These are phyloP conservation scores for Daubentonia madagascariensis DNA, from an alignment of 2,113 vertebrate species.

Conservation along the genomic window DNA sequence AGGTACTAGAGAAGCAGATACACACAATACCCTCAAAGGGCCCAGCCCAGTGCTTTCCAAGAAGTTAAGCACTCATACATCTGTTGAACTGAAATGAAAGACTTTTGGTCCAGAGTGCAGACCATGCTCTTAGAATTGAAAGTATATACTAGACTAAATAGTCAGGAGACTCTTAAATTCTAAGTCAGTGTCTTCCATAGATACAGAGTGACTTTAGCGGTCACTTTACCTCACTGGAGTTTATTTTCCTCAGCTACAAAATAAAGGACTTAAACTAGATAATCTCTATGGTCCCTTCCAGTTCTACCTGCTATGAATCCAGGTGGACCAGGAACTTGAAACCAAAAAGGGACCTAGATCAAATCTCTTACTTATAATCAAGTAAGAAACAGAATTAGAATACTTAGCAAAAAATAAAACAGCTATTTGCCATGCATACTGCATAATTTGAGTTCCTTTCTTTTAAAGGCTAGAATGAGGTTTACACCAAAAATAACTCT, in stretches of 20 bases:
- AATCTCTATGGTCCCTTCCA: neutral
- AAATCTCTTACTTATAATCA: neutral
- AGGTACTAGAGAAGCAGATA: neutral
- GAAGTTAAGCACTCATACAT: neutral
- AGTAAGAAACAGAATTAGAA: neutral
- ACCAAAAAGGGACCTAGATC: neutral
- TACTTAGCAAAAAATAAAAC: neutral
- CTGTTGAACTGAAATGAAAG: neutral
- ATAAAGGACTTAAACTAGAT: neutral
- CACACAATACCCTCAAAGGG: neutral
- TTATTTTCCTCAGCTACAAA: constrained; percentile 13
- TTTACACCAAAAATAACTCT: neutral
- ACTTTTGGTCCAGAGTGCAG: neutral
- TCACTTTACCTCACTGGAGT: neutral
- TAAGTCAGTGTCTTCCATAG: neutral
- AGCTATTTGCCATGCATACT: neutral
- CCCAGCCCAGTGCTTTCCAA: neutral
- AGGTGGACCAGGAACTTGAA: neutral
- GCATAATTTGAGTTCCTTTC: neutral
- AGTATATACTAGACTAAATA: neutral
- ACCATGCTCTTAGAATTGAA: neutral
- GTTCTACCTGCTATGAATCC: neutral
- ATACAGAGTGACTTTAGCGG: neutral
- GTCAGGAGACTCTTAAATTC: neutral
- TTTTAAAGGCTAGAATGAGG: neutral